Evolutionary conservation across 1,140 invertebrate species (phyloP), one percentile per base, ranked within the genome.

Genomic region (Penaeus japonicus): DNA sequence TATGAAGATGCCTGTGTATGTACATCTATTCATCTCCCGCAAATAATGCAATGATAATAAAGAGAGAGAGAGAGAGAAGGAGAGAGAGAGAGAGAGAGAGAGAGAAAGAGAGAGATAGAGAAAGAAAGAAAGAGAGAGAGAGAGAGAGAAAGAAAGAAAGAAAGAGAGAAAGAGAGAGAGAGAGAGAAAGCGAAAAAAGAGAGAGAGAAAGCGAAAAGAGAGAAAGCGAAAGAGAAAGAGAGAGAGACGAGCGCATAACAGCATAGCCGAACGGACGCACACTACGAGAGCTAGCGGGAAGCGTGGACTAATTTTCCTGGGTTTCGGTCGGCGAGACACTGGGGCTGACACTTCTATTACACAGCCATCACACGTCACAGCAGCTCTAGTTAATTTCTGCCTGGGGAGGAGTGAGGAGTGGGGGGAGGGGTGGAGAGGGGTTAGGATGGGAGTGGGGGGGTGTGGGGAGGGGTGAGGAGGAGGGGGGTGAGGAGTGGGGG

Each of bases 311-410:
- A 88, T 88, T 88, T 88, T 88, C 86, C 80, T 65, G 80, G 80
- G 79, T 88, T 88, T 88, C 79, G 86, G 86, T 88, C 80, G 86
- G 55, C 70, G 86, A 83, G 80, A 88, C 65, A 77, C 86, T 73
- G 80, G 22, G 86, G 86, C 35, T 65, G 86, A 88, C 86, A 88
- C 86, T 88, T 88, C 86, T 88, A 88, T 88, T 88, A 88, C 86
- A 80, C 73, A 83, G 80, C 86, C 86, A 88, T 88, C 86, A 88
- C 80, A 54, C 80, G 86, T 88, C 86, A 88, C 79, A 78, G 80
- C 75, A 77, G 73, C 86, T 47, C 86, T 88, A 88, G 86, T 88
- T 88, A 88, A 88, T 88, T 88, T 88, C 86, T 82, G 86, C 70
- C 70, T 80, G 10, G 55, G 47, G 86, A 81, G 70, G 53, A 24